Evolutionary conservation across 2,888 invertebrate genomes (phyloP).

Genomic region (Phaonia tiefii): DNA sequence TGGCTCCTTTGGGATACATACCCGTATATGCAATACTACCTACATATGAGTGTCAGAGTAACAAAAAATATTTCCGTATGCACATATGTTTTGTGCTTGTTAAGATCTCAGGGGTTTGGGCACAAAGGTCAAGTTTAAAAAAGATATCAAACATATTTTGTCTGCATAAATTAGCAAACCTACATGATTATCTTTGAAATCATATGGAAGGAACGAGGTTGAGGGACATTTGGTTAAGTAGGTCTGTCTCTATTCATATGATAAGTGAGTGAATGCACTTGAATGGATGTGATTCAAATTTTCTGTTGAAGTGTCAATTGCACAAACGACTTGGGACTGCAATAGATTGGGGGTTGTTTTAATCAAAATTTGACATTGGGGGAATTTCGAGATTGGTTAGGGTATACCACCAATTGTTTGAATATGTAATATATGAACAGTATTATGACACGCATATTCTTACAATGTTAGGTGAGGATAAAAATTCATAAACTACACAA

Average conservation of each 20-base stretch:
- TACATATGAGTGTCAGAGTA: neutral
- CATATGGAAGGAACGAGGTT: slow-evolving; percentile 14
- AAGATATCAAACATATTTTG: slow-evolving; percentile 36
- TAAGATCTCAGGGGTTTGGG: neutral
- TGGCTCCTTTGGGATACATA: neutral
- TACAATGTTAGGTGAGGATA: too few species aligned
- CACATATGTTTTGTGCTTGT: neutral
- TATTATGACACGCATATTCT: too few species aligned
- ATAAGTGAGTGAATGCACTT: slow-evolving; percentile 1
- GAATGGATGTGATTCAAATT: neutral
- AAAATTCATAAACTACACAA: too few species aligned
- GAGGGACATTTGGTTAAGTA: slow-evolving; percentile 17
- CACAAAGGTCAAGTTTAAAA: slow-evolving; percentile 72
- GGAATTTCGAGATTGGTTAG: too few species aligned
- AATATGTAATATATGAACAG: too few species aligned
- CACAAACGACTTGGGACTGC: neutral
- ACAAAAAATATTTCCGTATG: neutral
- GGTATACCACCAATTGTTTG: too few species aligned
- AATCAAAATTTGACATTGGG: too few species aligned
- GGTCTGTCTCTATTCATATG: neutral
- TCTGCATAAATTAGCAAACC: slow-evolving; percentile 36
- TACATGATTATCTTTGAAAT: slow-evolving; percentile 3
- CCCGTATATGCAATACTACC: neutral
- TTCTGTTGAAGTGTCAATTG: slow-evolving; percentile 38
- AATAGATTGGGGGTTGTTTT: slow-evolving; percentile 10